Evolutionary conservation across 2,888 invertebrate species (phyloP).

Genomic region (Himalopsyche anomala): DNA sequence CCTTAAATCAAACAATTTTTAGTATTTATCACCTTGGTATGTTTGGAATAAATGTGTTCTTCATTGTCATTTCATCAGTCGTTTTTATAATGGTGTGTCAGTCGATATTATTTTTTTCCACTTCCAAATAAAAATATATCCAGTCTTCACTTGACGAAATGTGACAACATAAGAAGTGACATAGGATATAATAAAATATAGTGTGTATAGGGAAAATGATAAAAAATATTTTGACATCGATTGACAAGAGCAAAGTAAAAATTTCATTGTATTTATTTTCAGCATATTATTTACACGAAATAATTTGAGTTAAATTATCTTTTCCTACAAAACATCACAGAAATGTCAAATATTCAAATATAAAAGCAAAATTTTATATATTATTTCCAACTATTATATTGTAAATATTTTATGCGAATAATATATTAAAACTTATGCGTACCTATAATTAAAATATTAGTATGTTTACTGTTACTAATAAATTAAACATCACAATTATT

Average conservation of each 20-base stretch:
- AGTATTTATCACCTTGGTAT: too few relatives aligned
- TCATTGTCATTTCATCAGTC: too few relatives aligned
- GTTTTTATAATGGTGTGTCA: too few relatives aligned
- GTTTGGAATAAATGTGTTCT: too few relatives aligned
- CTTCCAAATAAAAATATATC: too few relatives aligned
- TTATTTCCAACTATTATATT: neutral
- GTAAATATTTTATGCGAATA: neutral
- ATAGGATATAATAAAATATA: too few relatives aligned
- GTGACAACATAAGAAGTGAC: too few relatives aligned
- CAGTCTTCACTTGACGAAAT: too few relatives aligned
- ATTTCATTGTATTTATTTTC: slow-evolving; percentile 25
- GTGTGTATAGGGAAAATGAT: too few relatives aligned
- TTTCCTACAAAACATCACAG: slow-evolving; percentile 43
- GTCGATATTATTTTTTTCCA: too few relatives aligned
- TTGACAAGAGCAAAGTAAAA: slow-evolving; percentile 18
- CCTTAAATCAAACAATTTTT: too few relatives aligned
- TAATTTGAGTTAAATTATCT: neutral
- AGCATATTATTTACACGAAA: slow-evolving; percentile 28
- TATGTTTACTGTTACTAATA: too few relatives aligned
- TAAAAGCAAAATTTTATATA: slow-evolving; percentile 26
- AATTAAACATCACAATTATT: slow-evolving; percentile 34
- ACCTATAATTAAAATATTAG: neutral
- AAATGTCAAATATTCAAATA: slow-evolving; percentile 38
- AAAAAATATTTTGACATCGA: neutral
- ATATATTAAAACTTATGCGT: neutral